Base-by-base conservation (phyloP, 2,113 vertebrate species). In the Catharus minimus region DNA sequence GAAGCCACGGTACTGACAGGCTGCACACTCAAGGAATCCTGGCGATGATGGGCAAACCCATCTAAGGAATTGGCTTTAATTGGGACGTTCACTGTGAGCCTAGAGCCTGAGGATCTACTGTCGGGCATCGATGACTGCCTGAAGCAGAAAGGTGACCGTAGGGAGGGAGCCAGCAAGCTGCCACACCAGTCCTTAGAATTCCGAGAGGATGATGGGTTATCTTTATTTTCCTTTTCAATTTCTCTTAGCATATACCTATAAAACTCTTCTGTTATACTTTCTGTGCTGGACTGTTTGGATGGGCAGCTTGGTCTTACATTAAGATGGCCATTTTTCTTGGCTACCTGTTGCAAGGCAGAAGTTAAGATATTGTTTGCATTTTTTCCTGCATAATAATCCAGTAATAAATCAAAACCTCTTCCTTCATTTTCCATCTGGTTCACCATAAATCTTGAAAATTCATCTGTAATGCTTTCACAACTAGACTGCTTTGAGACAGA, bases 381-480 rank as follows among this genome's bases (percentile, higher is more conserved):
- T 97, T 99, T 99, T 44, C 99, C 99, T 15, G 99, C 99, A 4
- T 99, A 99, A 93, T 99, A 99, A 96, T 99, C 99, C 76, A 99
- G 95, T 62, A 99, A 95, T 30, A 99, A 96, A 93, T 99, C 99
- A 94, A 99, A 99, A 3, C 98, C 99, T 82, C 99, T 97, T 60
- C 99, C 99, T 96, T 99, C 99, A 0, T 95, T 99, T 96, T 99
- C 99, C 99, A 99, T 99, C 95, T 99, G 99, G 95, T 98, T 99
- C 47, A 99, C 98, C 98, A 99, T 99, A 97, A 99, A 99, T 65
- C 98, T 97, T 68, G 99, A 99, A 95, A 99, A 99, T 95, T 99
- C 99, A 66, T 99, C 99, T 1, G 99, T 99, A 96, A 99, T 99
- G 94, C 99, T 99, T 95, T 99, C 99, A 60, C 99, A 99, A 80